phyloP scores from a whole-genome alignment of 2,888 invertebrate genomes.

The Diaprepes abbreviatus region DNA sequence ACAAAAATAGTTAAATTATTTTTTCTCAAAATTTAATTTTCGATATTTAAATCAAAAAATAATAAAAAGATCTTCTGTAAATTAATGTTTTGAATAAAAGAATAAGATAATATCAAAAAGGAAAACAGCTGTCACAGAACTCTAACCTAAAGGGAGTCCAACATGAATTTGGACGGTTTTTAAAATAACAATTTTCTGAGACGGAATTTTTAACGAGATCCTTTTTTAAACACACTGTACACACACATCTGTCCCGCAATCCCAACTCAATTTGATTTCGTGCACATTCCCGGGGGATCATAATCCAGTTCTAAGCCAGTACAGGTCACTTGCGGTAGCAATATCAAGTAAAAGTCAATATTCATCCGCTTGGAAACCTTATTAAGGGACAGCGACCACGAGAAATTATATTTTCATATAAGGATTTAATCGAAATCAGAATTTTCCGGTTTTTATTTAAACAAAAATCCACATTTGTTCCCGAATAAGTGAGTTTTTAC shows the following conservation, averaged over 20 bases:
- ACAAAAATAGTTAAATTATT: no score
- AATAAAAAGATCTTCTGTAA: no score
- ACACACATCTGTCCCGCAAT: constrained; percentile 62
- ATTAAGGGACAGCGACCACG: constrained; percentile 60
- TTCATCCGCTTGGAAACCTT: constrained; percentile 69
- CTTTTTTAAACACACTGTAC: constrained; percentile 6
- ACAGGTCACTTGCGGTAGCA: constrained; percentile 66
- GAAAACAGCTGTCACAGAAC: no score
- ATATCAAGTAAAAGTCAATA: constrained; percentile 66
- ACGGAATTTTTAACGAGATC: not conserved
- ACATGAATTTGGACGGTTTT: no score
- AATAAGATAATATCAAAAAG: no score
- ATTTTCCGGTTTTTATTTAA: not conserved
- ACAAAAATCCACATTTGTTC: not conserved
- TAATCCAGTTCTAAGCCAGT: constrained; percentile 68
- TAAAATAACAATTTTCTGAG: no score
- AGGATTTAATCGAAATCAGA: constrained; percentile 17
- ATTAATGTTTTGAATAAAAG: no score
- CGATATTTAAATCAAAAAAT: no score
- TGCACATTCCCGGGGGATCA: constrained; percentile 65
- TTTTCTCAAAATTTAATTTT: no score
- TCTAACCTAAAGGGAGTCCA: no score
- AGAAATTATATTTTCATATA: constrained; percentile 42
- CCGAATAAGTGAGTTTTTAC: no score
- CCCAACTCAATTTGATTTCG: constrained; percentile 69